These are phyloP conservation scores for Charaxes varanes DNA, from an alignment of 1,140 invertebrate species.

Conservation along the genomic window DNA sequence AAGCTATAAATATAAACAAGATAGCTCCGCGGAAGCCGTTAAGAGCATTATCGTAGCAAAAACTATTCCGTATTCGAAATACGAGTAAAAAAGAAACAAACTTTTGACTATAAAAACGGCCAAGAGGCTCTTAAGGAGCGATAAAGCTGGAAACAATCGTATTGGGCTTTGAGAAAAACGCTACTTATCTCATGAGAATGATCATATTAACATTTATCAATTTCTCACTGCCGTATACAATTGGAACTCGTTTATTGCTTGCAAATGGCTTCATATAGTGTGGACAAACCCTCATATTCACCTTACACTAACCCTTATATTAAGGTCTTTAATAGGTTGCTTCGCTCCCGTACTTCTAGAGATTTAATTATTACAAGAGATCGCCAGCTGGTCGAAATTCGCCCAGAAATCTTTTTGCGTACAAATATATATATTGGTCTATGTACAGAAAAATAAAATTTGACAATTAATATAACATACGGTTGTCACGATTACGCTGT, in stretches of 20 bases:
- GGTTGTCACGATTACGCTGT: no score
- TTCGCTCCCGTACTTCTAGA: no score
- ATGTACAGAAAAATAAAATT: no score
- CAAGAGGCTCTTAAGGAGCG: constrained; percentile 43
- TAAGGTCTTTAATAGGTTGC: no score
- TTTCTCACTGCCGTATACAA: constrained; percentile 11
- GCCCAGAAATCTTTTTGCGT: no score
- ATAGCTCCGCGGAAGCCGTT: constrained; percentile 23
- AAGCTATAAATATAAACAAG: constrained; percentile 17
- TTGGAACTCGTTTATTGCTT: constrained; percentile 9
- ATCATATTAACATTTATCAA: constrained; percentile 36
- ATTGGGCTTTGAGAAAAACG: constrained; percentile 28
- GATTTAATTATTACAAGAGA: no score
- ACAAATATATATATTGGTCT: no score
- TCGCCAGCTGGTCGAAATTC: no score
- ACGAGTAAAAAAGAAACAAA: constrained; percentile 32
- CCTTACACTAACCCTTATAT: no score
- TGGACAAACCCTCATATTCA: no score
- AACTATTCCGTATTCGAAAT: constrained; percentile 45
- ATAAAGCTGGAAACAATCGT: constrained; percentile 42
- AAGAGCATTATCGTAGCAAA: constrained; percentile 27
- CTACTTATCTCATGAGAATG: constrained; percentile 35
- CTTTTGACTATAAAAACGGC: constrained; percentile 53
- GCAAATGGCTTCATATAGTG: no score
- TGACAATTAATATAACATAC: no score